These are phyloP conservation scores for Atopsyche davidsoni DNA, from an alignment of 1,140 invertebrate genomes.

Conservation along the genomic window DNA sequence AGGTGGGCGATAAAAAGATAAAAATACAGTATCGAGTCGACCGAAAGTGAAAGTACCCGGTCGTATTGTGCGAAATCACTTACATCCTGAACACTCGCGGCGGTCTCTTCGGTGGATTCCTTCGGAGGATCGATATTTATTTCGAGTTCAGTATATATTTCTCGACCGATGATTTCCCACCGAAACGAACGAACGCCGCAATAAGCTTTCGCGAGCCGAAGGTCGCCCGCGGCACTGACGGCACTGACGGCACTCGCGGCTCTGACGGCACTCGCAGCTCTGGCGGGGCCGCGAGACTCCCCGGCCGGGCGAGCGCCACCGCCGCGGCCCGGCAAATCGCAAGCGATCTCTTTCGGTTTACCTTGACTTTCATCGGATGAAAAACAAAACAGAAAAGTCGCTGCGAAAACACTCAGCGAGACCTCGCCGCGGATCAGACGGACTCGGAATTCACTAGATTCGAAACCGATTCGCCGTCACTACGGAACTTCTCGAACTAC, in stretches of 20 bases:
- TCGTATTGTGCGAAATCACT: too few species aligned
- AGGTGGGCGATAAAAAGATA: too few species aligned
- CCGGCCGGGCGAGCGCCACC: not conserved
- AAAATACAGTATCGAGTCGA: too few species aligned
- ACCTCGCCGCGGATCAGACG: not conserved
- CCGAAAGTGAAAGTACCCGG: too few species aligned
- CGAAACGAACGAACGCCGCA: not conserved
- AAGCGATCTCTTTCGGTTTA: too few species aligned
- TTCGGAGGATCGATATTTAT: too few species aligned
- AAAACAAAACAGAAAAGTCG: slow-evolving; percentile 7
- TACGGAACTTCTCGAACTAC: too few species aligned
- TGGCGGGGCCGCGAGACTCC: not conserved
- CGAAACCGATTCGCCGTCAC: not conserved
- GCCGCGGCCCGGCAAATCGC: not conserved
- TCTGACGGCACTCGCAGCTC: not conserved
- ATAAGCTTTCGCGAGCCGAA: not conserved
- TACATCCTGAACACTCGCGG: too few species aligned
- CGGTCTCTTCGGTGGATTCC: too few species aligned
- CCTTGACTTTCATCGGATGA: slow-evolving; percentile 23
- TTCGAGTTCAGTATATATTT: too few species aligned
- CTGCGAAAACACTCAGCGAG: not conserved
- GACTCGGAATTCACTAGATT: not conserved
- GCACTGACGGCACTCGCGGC: not conserved
- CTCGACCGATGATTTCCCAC: too few species aligned
- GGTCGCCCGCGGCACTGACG: not conserved